Percentiles rank a stretch among this genome's conserved stretches.
Evolutionary conservation across 2,113 vertebrate species (phyloP).

Genomic region (Sinocyclocheilus maitianheensis): DNA sequence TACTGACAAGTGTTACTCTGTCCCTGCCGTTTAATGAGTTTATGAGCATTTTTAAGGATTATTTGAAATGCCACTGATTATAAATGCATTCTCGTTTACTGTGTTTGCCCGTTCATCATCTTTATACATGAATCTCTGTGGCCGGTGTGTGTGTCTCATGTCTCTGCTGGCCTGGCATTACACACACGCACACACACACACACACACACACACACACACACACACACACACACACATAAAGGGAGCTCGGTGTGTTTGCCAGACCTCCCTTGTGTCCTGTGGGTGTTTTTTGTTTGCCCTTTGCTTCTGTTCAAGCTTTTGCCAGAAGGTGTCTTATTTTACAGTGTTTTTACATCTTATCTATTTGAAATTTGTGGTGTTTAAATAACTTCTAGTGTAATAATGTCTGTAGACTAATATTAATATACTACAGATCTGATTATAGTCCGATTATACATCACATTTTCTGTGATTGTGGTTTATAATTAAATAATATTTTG

Average conservation of each 20-base stretch:
- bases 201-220: not conserved
- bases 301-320: not conserved
- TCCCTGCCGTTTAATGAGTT: not conserved
- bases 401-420: not conserved
- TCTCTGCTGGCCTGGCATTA: not conserved
- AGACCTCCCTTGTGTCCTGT: not conserved
- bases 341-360: not conserved
- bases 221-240: not conserved
- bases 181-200: not conserved
- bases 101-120: not conserved
- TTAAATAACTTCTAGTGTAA: not conserved
- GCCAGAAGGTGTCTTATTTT: not conserved
- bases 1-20: not conserved
- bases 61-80: not conserved
- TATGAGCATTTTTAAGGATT: not conserved
- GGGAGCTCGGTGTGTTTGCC: not conserved
- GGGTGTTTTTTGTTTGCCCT: not conserved
- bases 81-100: not conserved
- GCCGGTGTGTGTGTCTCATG: not conserved
- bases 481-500: not conserved
- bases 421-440: not conserved
- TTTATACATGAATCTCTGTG: not conserved
- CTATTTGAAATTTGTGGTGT: not conserved
- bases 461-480: no score
- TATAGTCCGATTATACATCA: no score